These are phyloP conservation scores for Urocolius indicus DNA, from an alignment of 2,113 vertebrate species.

Conservation along the genomic window DNA sequence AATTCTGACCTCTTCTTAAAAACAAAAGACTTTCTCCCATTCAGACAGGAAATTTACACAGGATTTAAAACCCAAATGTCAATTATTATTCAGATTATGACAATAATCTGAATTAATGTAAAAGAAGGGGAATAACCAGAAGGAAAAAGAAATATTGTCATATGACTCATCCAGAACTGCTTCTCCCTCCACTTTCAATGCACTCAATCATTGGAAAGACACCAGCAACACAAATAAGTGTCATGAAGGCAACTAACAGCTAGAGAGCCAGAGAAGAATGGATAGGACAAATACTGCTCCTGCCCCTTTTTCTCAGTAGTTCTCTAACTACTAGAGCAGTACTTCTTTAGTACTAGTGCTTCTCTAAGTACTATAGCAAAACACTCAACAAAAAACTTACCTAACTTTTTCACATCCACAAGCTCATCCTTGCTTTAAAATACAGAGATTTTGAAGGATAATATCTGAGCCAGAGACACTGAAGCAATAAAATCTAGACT, in stretches of 20 bases:
- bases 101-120: not conserved
- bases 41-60: not conserved
- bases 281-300: not conserved
- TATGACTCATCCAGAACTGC: not conserved
- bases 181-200: not conserved
- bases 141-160: not conserved
- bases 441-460: not conserved
- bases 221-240: not conserved
- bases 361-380: not conserved
- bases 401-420: not conserved
- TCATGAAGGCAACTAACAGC: not conserved
- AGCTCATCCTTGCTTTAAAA: not conserved
- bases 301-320: not conserved
- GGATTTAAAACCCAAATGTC: not conserved
- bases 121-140: not conserved
- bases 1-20: not conserved
- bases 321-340: not conserved
- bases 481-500: not conserved
- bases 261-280: not conserved
- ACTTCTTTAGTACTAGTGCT: not conserved
- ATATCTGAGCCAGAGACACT: not conserved
- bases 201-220: not conserved
- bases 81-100: too few relatives aligned
- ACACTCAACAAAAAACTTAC: not conserved
- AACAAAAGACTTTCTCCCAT: not conserved